Conservation (phyloP, 2,113 vertebrate species). For the Ursus arctos region DNA sequence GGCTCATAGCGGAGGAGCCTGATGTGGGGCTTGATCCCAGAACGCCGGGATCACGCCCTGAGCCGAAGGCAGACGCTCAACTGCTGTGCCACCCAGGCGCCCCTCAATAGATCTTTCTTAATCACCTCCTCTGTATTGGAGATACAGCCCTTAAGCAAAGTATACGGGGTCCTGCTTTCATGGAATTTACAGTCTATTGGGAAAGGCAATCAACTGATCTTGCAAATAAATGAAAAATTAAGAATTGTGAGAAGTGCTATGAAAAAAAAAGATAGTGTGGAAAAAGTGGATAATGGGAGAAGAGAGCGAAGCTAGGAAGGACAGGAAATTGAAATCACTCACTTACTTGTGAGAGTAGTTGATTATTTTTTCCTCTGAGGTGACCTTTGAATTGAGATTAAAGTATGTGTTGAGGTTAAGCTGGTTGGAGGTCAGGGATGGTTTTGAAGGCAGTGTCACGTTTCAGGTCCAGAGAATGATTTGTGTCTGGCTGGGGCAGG, state of each 20-base stretch:
- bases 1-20: too few relatives aligned
- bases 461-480: background rate
- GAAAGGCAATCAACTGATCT: background rate
- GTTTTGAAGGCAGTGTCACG: background rate
- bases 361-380: background rate
- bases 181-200: background rate
- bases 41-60: too few relatives aligned
- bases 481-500: background rate
- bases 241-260: background rate
- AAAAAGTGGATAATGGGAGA: background rate
- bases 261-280: background rate
- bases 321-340: background rate
- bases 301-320: background rate
- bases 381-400: background rate
- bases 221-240: constrained; percentile 28
- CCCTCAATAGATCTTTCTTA: background rate
- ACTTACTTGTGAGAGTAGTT: background rate
- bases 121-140: background rate
- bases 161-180: background rate
- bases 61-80: too few relatives aligned
- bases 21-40: too few relatives aligned
- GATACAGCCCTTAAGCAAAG: background rate
- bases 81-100: too few relatives aligned
- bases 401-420: background rate
- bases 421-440: background rate